Percentiles rank a stretch among this genome's conserved stretches.
Conservation (phyloP, 2,888 invertebrate genomes). For the Philopedon plagiatum region DNA sequence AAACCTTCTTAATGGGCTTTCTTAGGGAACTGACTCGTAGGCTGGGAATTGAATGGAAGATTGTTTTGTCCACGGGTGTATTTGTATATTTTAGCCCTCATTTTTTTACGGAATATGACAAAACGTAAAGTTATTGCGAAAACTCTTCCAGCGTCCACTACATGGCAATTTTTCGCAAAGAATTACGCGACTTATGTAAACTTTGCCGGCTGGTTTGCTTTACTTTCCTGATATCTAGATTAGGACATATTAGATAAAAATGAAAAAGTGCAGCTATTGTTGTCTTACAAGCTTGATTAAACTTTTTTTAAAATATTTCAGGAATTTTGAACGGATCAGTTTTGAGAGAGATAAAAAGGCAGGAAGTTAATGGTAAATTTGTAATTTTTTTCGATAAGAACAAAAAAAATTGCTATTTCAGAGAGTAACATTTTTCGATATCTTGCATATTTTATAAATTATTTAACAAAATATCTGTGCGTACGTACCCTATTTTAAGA, state of each 20-base stretch:
- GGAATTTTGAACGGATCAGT: neutral
- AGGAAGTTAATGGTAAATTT: no score
- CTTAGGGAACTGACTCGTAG: no score
- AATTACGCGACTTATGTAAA: slow-evolving; percentile 58
- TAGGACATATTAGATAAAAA: slow-evolving; percentile 49
- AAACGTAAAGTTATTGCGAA: slow-evolving; percentile 13
- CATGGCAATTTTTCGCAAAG: slow-evolving; percentile 34
- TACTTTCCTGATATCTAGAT: slow-evolving; percentile 56
- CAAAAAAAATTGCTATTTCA: no score
- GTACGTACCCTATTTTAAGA: no score
- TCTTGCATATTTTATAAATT: no score
- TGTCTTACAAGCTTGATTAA: slow-evolving; percentile 11
- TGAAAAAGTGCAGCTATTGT: slow-evolving; percentile 44
- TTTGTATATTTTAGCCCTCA: neutral
- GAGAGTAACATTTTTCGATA: no score
- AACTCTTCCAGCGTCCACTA: slow-evolving; percentile 38
- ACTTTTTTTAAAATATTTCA: slow-evolving; percentile 4
- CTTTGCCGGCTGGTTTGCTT: slow-evolving; percentile 44
- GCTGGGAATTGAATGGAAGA: no score
- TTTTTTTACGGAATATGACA: no score
- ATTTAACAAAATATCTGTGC: no score
- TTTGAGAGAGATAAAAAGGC: neutral
- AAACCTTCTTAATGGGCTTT: no score
- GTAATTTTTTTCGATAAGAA: no score
- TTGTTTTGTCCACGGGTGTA: no score